Evolutionary conservation across 2,113 vertebrate species (phyloP).

Genomic region (Salvelinus sp.): DNA sequence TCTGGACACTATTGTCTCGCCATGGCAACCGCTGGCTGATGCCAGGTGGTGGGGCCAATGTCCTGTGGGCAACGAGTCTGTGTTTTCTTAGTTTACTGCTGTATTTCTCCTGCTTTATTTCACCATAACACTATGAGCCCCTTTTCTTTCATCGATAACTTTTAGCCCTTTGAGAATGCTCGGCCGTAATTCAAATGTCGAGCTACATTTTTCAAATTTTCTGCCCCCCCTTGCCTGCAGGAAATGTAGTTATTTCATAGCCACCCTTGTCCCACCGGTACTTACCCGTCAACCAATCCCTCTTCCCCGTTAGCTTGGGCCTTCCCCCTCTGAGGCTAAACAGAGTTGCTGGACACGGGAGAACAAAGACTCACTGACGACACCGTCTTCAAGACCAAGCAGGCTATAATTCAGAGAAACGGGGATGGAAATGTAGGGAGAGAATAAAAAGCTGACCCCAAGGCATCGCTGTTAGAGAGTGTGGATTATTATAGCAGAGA

Average conservation of each 20-base stretch:
- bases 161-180: neutral
- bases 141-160: neutral
- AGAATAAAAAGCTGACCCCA: neutral
- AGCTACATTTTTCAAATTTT: neutral
- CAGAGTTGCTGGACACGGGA: neutral
- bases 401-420: constrained; percentile 14
- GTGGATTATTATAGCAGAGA: neutral
- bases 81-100: neutral
- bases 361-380: constrained; percentile 1
- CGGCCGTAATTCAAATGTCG: neutral
- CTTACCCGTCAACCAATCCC: neutral
- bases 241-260: neutral
- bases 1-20: constrained; percentile 44
- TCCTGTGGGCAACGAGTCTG: neutral
- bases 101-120: constrained; percentile 31
- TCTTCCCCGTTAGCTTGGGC: neutral
- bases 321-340: neutral
- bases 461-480: neutral
- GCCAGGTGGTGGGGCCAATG: constrained; percentile 5
- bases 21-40: constrained; percentile 17
- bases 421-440: neutral
- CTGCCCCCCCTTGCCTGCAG: neutral
- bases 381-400: constrained; percentile 15
- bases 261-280: neutral
- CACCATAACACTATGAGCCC: neutral